Evolutionary conservation across 1,140 invertebrate species (phyloP).

Genomic region (Eueides isabella): DNA sequence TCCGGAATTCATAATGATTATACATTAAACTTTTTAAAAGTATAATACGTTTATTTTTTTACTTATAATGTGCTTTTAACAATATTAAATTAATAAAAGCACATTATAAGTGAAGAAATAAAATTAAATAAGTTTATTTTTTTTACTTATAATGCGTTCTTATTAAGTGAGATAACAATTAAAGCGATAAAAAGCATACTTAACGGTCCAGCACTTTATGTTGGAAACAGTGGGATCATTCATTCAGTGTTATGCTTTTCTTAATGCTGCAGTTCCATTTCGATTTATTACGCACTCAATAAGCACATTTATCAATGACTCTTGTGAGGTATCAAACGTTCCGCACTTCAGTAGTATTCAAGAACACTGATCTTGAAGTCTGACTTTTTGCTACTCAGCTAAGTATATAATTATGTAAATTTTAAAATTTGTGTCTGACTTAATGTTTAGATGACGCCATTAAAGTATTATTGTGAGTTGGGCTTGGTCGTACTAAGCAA

Average conservation of each 20-base stretch:
- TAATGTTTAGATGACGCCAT: not conserved
- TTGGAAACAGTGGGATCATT: slow-evolving; percentile 25
- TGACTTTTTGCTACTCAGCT: slow-evolving; percentile 14
- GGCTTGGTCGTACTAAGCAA: too few relatives aligned
- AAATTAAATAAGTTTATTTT: too few relatives aligned
- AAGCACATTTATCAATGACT: slow-evolving; percentile 36
- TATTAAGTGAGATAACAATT: slow-evolving; percentile 1
- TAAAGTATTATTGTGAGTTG: not conserved
- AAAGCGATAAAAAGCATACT: not conserved
- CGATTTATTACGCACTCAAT: slow-evolving; percentile 43
- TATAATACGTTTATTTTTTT: not conserved
- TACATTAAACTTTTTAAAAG: too few relatives aligned
- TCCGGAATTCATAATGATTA: too few relatives aligned
- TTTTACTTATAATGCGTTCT: not conserved
- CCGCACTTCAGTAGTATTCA: slow-evolving; percentile 17
- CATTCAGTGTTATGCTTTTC: slow-evolving; percentile 22
- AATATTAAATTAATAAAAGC: too few relatives aligned
- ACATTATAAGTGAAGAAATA: too few relatives aligned
- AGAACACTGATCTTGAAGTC: not conserved
- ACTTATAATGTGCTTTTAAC: not conserved
- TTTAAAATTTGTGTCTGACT: not conserved
- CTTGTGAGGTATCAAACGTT: slow-evolving; percentile 32
- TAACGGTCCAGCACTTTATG: not conserved
- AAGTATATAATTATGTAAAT: slow-evolving; percentile 5
- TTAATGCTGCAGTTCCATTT: slow-evolving; percentile 36